Evolutionary conservation across 2,888 invertebrate genomes (phyloP).

Genomic region (Spatulosminthurus flaviceps): DNA sequence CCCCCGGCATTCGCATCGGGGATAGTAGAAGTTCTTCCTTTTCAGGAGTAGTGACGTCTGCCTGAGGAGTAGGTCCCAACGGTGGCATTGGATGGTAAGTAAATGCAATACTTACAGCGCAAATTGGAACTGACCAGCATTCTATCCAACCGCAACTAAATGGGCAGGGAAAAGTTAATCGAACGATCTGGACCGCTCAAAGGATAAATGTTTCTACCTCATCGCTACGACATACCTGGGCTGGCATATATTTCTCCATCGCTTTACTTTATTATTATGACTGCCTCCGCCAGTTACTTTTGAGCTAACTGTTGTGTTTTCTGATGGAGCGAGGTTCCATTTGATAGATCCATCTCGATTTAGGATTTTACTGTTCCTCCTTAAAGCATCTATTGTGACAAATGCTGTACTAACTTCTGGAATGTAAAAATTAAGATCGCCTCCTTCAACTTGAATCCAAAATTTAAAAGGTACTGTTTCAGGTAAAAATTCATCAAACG

Average conservation of each 20-base stretch:
- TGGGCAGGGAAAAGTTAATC: neutral
- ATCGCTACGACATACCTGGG: conserved; percentile 68
- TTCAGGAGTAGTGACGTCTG: conserved; percentile 92
- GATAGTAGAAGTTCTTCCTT: conserved; percentile 91
- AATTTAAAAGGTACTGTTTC: conserved; percentile 87
- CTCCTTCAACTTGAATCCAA: conserved; percentile 94
- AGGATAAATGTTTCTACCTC: too few relatives aligned
- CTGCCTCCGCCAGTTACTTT: neutral
- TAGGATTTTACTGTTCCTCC: conserved; percentile 86
- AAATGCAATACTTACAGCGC: conserved; percentile 89
- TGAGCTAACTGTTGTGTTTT: neutral
- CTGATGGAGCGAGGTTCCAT: conserved; percentile 64
- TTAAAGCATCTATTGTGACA: conserved; percentile 81
- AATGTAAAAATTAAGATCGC: conserved; percentile 87
- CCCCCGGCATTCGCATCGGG: conserved; percentile 84
- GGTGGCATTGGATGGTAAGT: conserved; percentile 92
- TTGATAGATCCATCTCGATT: conserved; percentile 76
- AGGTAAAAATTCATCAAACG: conserved; percentile 93
- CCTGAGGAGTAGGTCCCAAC: conserved; percentile 85
- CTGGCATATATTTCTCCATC: conserved; percentile 84
- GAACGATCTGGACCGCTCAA: too few relatives aligned
- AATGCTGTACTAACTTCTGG: conserved; percentile 87
- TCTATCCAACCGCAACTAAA: conserved; percentile 84
- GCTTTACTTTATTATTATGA: conserved; percentile 67
- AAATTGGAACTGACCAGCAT: conserved; percentile 95